Evolutionary conservation across 2,797 vertebrate genomes (phyloP).

Genomic region (Otus scops): DNA sequence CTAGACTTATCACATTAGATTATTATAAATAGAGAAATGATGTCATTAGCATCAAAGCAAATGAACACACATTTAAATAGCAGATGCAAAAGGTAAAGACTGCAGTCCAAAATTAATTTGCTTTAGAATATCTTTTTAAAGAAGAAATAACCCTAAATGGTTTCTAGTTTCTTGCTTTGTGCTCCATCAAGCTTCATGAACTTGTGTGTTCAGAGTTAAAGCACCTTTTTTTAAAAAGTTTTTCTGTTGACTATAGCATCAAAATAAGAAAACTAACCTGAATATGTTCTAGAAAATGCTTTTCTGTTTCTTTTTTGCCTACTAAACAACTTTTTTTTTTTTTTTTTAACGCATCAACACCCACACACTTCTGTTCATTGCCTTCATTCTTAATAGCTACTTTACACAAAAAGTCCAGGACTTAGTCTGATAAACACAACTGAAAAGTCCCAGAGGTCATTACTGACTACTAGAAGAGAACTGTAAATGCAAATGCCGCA

Average conservation of each 20-base stretch:
- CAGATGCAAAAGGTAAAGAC: not conserved
- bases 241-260: not conserved
- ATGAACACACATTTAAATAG: not conserved
- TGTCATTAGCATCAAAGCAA: conserved; percentile 20
- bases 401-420: not conserved
- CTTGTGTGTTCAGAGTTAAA: not conserved
- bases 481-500: not conserved
- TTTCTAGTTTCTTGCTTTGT: not conserved
- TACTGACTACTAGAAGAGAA: not conserved
- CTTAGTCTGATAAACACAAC: not conserved
- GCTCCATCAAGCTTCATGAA: not conserved
- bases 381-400: not conserved
- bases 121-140: not conserved
- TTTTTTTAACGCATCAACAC: not conserved
- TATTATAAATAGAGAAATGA: conserved; percentile 34
- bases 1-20: not conserved
- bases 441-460: not conserved
- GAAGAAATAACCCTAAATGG: not conserved
- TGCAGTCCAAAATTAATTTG: not conserved
- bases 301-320: not conserved
- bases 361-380: not conserved
- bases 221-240: not conserved
- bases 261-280: not conserved
- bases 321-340: not conserved
- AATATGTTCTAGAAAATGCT: not conserved